These are phyloP conservation scores for Sebastes oblongus DNA, from an alignment of 2,797 vertebrate species.

Conservation along the genomic window DNA sequence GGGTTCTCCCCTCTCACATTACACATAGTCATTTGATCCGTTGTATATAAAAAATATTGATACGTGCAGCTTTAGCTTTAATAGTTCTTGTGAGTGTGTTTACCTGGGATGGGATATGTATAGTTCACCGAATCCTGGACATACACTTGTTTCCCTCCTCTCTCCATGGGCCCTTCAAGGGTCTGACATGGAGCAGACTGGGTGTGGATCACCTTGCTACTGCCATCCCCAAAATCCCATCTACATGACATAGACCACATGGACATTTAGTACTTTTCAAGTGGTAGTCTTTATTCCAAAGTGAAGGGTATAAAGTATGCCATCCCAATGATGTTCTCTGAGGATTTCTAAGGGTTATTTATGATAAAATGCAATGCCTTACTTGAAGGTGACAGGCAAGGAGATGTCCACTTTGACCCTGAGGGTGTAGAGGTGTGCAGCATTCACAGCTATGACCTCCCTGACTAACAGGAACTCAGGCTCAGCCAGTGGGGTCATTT, in stretches of 20 bases:
- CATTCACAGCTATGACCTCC: constrained; percentile 59
- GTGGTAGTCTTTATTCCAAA: background rate
- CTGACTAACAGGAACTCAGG: constrained; percentile 67
- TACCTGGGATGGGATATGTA: constrained; percentile 77
- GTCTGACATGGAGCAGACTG: constrained; percentile 65
- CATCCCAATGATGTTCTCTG: background rate
- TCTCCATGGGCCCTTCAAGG: constrained; percentile 30
- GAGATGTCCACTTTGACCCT: constrained; percentile 79
- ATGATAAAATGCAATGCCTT: background rate
- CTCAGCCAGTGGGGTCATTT: constrained; percentile 62
- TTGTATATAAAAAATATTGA: background rate
- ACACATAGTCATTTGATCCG: background rate
- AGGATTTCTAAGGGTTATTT: background rate
- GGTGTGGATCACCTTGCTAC: constrained; percentile 45
- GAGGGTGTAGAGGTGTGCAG: constrained; percentile 60
- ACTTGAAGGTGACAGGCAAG: constrained; percentile 79
- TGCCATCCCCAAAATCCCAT: constrained; percentile 84
- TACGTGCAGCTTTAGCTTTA: background rate
- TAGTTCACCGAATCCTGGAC: constrained; percentile 73
- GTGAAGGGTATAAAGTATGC: background rate
- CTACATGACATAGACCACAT: constrained; percentile 55
- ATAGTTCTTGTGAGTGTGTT: constrained; percentile 10
- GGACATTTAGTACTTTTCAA: background rate
- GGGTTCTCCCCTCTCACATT: background rate
- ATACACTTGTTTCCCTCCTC: constrained; percentile 56